A percentile compares a stretch with the other conserved stretches of the same genome.
phyloP scores from a whole-genome alignment of 2,888 invertebrate species.

The Octonoba sinensis region DNA sequence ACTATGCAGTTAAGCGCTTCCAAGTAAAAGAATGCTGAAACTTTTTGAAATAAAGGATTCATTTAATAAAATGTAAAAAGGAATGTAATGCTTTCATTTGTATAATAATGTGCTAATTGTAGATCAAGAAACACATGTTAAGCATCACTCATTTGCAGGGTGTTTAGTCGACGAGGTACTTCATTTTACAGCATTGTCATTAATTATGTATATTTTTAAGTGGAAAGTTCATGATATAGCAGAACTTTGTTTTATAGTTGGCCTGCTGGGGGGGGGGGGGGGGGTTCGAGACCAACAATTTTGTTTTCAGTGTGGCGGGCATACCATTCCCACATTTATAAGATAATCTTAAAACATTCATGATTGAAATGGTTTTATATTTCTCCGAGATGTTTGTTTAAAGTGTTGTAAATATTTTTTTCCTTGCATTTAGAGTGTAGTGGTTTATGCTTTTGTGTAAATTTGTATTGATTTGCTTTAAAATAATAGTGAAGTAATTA shows the following conservation, averaged over 20 bases:
- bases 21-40: too few species aligned
- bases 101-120: too few species aligned
- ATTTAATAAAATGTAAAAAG: too few species aligned
- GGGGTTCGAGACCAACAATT: constrained; percentile 52
- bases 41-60: too few species aligned
- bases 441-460: neutral
- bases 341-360: constrained; percentile 19
- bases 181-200: too few species aligned
- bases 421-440: constrained; percentile 38
- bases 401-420: constrained; percentile 16
- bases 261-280: too few species aligned
- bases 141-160: too few species aligned
- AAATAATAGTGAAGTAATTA: too few species aligned
- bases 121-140: too few species aligned
- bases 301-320: constrained; percentile 31
- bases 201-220: neutral
- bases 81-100: too few species aligned
- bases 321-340: constrained; percentile 44
- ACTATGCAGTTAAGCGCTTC: too few species aligned
- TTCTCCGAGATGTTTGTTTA: constrained; percentile 33
- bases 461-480: neutral
- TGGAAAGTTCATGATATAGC: constrained; percentile 45
- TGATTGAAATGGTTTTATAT: constrained; percentile 37
- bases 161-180: too few species aligned
- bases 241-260: constrained; percentile 30